Conservation (phyloP, 2,888 invertebrate species). For the Polymixis lichenea region DNA sequence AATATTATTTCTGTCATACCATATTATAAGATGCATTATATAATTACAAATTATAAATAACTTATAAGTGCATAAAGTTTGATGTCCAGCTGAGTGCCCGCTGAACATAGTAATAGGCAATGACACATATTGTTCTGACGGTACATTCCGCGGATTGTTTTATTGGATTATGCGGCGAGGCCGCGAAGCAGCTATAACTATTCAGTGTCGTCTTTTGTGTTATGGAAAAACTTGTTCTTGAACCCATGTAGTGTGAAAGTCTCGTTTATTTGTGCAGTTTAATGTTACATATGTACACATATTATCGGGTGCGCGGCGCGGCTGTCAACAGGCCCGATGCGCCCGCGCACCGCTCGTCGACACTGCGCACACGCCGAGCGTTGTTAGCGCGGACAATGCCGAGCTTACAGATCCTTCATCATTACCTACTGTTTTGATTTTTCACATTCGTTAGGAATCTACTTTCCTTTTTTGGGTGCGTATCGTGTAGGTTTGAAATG, state of each 20-base stretch:
- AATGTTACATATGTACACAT: constrained; percentile 91
- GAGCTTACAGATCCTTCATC: constrained; percentile 75
- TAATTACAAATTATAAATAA: constrained; percentile 15
- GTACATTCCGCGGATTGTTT: constrained; percentile 90
- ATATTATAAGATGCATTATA: not conserved
- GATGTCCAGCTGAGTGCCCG: constrained; percentile 34
- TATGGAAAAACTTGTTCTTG: constrained; percentile 91
- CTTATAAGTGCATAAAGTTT: constrained; percentile 25
- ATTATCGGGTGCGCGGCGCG: constrained; percentile 86
- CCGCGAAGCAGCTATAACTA: constrained; percentile 90
- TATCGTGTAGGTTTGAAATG: not conserved
- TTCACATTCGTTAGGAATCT: constrained; percentile 44
- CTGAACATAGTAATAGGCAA: constrained; percentile 65
- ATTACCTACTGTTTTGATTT: constrained; percentile 74
- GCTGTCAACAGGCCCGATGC: constrained; percentile 80
- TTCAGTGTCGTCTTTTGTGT: constrained; percentile 91
- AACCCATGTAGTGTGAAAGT: constrained; percentile 91
- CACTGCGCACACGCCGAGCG: constrained; percentile 70
- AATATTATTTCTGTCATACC: constrained; percentile 1
- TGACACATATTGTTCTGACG: constrained; percentile 77
- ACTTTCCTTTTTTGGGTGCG: constrained; percentile 21
- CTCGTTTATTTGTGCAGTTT: constrained; percentile 90
- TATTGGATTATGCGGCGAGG: constrained; percentile 90
- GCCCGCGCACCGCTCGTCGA: constrained; percentile 64
- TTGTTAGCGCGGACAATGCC: constrained; percentile 85